Evolutionary conservation across 2,797 vertebrate species (phyloP), one percentile per base, ranked within the genome.

Genomic region (Emydoidea blandingii): DNA sequence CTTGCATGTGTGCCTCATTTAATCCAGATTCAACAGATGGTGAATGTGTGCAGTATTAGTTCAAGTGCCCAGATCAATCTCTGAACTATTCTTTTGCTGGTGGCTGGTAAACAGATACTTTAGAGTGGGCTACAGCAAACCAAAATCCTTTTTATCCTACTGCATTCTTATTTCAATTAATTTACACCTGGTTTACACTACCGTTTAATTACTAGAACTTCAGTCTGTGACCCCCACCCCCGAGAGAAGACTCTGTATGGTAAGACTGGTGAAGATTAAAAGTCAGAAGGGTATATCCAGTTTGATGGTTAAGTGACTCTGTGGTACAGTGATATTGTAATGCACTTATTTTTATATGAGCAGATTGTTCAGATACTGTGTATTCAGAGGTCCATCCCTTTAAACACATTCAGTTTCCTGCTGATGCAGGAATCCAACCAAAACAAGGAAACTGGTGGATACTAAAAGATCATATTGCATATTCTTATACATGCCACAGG

Each of bases 1-100:
- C 27, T 53, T 79, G 16, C 47, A 86, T 4, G 5, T 83, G 57
- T 5, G 47, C 49, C n/a, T 80, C 83, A 90, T 82, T 88, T 68
- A 88, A 81, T 50, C 8, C 50, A 87, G 57, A 87, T 83, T 91
- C 84, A 68, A 91, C 86, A 85, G 74, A 90, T 47, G 85, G 52
- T 44, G 94, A 96, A 83, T 1, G 0, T 53, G 53, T 18, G 68
- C 50, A 93, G 31, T 50, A 19, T 27, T 25, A 88, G 3, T 83
- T 90, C 34, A 91, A 47, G 52, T 4, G 57, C 49, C 47, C 29
- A 88, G 29, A 12, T 91, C 44, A 50, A 15, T 9, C 78, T 85
- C 59, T 84, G 57, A 88, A 21, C 27, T 8, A 19, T 84, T 89
- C n/a, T 44, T 47, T 74, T 52, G 41, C 2, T 34, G 41, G 56